phyloP scores from a whole-genome alignment of 2,113 vertebrate genomes.

The Lophochroa leadbeateri region DNA sequence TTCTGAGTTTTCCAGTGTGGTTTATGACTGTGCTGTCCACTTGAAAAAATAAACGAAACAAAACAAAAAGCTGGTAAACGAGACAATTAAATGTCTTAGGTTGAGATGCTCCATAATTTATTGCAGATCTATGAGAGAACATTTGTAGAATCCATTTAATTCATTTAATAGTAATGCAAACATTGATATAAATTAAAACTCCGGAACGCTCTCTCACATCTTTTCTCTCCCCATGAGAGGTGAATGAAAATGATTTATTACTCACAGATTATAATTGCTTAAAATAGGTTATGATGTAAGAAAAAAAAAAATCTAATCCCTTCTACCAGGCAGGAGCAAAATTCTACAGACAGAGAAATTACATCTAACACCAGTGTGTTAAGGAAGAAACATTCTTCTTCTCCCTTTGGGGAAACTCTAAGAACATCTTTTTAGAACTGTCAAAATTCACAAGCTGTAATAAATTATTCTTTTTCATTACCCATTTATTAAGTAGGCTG shows the following conservation, averaged over 20 bases:
- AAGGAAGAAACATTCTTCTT: conserved; percentile 73
- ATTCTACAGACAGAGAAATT: conserved; percentile 80
- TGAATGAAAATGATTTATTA: conserved; percentile 70
- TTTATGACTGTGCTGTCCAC: background rate
- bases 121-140: conserved; percentile 22
- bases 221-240: conserved; percentile 62
- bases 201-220: conserved; percentile 43
- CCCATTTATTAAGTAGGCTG: conserved; percentile 78
- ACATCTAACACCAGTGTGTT: conserved; percentile 61
- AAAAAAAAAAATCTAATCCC: conserved; percentile 61
- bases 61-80: conserved; percentile 10
- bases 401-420: conserved; percentile 77
- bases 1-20: background rate
- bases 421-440: conserved; percentile 82
- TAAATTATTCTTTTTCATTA: conserved; percentile 88
- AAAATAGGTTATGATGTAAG: conserved; percentile 77
- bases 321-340: conserved; percentile 68
- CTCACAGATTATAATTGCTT: conserved; percentile 76
- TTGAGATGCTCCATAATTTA: conserved; percentile 54
- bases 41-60: background rate
- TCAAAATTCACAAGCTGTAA: conserved; percentile 80
- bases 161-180: conserved; percentile 63
- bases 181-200: conserved; percentile 63
- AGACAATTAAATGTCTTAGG: conserved; percentile 41
- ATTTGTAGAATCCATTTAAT: conserved; percentile 53